Evolutionary conservation across 2,797 vertebrate species (phyloP).

Genomic region (Hemibagrus guttatus): DNA sequence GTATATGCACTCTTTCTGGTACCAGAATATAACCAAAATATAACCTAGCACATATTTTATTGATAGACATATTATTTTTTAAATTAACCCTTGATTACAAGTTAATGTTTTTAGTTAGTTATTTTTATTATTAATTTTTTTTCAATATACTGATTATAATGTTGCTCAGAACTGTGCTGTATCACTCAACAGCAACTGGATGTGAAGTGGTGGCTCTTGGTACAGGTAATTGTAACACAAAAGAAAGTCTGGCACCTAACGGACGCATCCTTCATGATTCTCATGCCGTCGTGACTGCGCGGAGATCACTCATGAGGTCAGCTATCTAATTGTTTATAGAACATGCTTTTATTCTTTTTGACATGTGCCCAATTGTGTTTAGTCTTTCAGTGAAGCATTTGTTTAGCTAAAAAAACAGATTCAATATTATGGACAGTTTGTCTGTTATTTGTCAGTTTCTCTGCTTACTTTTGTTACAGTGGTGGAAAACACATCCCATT

Average conservation of each 20-base stretch:
- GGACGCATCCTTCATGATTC: conserved; percentile 89
- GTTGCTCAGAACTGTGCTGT: not conserved
- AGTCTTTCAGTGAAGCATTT: not conserved
- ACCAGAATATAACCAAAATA: not conserved
- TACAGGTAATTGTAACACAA: conserved; percentile 85
- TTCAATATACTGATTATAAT: not conserved
- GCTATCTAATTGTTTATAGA: not conserved
- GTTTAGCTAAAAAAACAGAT: not conserved
- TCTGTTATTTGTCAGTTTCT: not conserved
- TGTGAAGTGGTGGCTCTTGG: conserved; percentile 89
- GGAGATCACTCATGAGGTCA: conserved; percentile 91
- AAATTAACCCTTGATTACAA: no score
- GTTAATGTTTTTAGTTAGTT: not conserved
- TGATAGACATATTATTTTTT: not conserved
- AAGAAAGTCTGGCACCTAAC: conserved; percentile 64
- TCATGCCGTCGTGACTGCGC: conserved; percentile 85
- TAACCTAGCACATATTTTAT: not conserved
- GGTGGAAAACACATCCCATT: not conserved
- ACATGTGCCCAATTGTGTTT: not conserved
- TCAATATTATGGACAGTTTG: not conserved
- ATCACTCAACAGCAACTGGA: conserved; percentile 57
- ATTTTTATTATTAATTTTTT: not conserved
- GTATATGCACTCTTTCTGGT: not conserved
- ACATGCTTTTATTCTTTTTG: not conserved
- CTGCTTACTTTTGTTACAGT: not conserved